Evolutionary conservation across 2,888 invertebrate species (phyloP).

Genomic region (Epistrophella euchroma): DNA sequence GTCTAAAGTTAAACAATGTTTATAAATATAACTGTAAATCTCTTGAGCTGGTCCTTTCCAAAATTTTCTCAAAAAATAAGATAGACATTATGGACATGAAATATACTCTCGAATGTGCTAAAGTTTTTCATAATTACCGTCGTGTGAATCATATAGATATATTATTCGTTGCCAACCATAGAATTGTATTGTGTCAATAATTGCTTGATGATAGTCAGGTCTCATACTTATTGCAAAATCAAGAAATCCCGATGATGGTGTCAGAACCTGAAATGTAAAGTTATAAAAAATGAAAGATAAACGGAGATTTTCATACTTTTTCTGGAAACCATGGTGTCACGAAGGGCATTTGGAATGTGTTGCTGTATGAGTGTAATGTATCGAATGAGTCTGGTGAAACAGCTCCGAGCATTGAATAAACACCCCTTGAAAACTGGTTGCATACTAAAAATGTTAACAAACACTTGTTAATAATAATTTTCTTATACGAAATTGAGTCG

Average conservation of each 20-base stretch:
- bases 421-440: constrained; percentile 94
- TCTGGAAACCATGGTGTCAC: constrained; percentile 97
- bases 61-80: too few species aligned
- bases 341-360: constrained; percentile 97
- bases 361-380: constrained; percentile 96
- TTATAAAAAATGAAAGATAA: not conserved
- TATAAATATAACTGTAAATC: too few species aligned
- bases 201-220: constrained; percentile 97
- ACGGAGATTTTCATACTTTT: constrained; percentile 86
- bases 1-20: too few species aligned
- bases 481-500: not conserved
- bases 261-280: constrained; percentile 87
- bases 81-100: too few species aligned
- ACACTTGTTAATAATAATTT: not conserved
- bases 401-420: constrained; percentile 95
- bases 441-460: constrained; percentile 88
- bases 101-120: not conserved
- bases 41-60: too few species aligned
- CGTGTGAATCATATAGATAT: constrained; percentile 91
- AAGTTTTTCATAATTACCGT: constrained; percentile 86
- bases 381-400: constrained; percentile 97
- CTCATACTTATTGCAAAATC: constrained; percentile 97
- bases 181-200: constrained; percentile 96
- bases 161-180: constrained; percentile 93
- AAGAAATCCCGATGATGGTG: constrained; percentile 94